Evolutionary conservation across 1,140 invertebrate species (phyloP).

Genomic region (Portunus trituberculatus): DNA sequence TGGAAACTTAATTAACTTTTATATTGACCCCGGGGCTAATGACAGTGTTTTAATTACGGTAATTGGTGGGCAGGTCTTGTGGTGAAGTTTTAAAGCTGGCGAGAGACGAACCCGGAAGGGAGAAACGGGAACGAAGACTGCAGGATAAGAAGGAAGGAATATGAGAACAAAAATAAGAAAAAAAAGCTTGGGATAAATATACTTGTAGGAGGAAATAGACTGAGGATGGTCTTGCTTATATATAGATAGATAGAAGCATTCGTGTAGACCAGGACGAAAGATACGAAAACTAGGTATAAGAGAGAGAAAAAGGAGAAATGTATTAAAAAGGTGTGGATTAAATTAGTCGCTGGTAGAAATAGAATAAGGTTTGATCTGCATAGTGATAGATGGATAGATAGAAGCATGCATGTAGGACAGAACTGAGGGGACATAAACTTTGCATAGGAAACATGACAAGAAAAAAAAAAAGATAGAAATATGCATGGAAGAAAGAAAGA

Average conservation of each 20-base stretch:
- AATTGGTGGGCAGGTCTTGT: not conserved
- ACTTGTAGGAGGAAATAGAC: not conserved
- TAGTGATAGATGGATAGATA: too few relatives aligned
- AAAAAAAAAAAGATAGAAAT: too few relatives aligned
- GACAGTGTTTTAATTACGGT: conserved; percentile 10
- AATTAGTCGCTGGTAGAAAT: too few relatives aligned
- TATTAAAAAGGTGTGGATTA: too few relatives aligned
- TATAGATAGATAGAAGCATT: not conserved
- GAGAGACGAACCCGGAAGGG: not conserved
- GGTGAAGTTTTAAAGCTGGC: not conserved
- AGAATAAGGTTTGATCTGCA: too few relatives aligned
- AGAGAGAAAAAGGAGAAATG: too few relatives aligned
- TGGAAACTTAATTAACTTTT: not conserved
- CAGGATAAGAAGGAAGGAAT: not conserved
- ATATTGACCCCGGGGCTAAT: not conserved
- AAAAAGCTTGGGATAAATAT: not conserved
- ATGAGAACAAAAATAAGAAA: not conserved
- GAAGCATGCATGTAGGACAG: too few relatives aligned
- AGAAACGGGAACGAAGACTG: not conserved
- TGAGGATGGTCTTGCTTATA: not conserved
- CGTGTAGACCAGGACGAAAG: too few relatives aligned
- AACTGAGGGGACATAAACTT: too few relatives aligned
- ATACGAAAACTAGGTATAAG: too few relatives aligned
- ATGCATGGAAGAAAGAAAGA: too few relatives aligned
- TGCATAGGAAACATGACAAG: not conserved